Conservation (phyloP, 1,140 invertebrate species). For the Zaprionus gabonicus region DNA sequence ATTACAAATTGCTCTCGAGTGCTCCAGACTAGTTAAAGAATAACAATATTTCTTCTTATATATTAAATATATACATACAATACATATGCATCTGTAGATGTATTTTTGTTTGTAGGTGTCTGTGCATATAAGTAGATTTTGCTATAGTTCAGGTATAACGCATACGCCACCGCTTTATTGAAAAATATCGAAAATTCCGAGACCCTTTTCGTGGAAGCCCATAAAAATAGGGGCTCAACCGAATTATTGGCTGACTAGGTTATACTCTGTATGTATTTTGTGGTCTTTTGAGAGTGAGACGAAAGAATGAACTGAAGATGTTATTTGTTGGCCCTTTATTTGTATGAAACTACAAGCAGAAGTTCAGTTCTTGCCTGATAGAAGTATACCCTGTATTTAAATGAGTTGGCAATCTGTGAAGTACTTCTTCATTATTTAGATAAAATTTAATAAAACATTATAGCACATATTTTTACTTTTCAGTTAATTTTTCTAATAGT, state of each 20-base stretch:
- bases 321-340: too few relatives aligned
- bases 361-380: too few relatives aligned
- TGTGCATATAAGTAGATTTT: not conserved
- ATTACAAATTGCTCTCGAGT: constrained; percentile 32
- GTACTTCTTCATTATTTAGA: too few relatives aligned
- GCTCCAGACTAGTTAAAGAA: constrained; percentile 24
- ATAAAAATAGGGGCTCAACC: not conserved
- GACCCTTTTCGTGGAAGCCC: constrained; percentile 64
- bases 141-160: constrained; percentile 38
- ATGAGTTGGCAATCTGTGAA: too few relatives aligned
- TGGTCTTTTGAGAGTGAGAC: not conserved
- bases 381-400: too few relatives aligned
- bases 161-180: constrained; percentile 48
- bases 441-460: too few relatives aligned
- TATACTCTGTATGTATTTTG: constrained; percentile 4
- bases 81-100: not conserved
- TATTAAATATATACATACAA: not conserved
- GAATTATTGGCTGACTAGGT: not conserved
- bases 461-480: too few relatives aligned
- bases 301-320: too few relatives aligned
- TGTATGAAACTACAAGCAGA: too few relatives aligned
- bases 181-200: constrained; percentile 19
- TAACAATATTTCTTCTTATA: not conserved
- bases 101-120: not conserved
- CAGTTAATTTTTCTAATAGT: too few relatives aligned